Conservation (phyloP, 2,888 invertebrate genomes). For the Chymomyza amoena region DNA sequence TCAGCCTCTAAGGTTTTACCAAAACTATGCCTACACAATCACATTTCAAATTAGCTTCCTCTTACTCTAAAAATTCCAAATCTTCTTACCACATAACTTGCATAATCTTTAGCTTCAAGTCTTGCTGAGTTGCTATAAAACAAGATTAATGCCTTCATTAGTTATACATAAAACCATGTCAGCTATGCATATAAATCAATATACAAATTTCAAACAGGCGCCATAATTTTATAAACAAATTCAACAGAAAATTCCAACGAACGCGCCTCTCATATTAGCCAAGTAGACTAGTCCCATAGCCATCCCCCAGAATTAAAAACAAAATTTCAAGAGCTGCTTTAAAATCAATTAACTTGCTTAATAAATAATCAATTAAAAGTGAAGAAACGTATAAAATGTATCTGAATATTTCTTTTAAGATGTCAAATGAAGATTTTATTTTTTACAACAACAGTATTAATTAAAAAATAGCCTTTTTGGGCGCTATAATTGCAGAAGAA, state of each 20-base stretch:
- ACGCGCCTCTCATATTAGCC: too few species aligned
- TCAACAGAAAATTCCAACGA: background rate
- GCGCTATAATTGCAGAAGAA: too few species aligned
- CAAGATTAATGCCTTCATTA: conserved; percentile 1
- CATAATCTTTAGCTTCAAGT: background rate
- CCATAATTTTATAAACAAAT: background rate
- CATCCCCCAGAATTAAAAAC: background rate
- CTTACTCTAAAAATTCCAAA: background rate
- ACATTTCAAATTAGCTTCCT: background rate
- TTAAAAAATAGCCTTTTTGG: too few species aligned
- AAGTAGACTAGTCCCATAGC: background rate
- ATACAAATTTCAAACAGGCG: background rate
- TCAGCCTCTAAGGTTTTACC: background rate
- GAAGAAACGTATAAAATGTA: conserved; percentile 12
- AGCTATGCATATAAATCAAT: background rate
- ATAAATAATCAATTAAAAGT: conserved; percentile 60
- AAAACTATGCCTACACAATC: background rate
- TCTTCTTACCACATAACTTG: background rate
- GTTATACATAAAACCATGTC: background rate
- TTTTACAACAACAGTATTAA: too few species aligned
- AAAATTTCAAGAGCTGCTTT: conserved; percentile 39
- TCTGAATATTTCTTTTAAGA: too few species aligned
- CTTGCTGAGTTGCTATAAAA: background rate
- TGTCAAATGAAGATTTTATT: too few species aligned
- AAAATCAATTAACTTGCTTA: conserved; percentile 53